Evolutionary conservation across 1,140 invertebrate genomes (phyloP), one percentile per base, ranked within the genome.

Genomic region (Acromyrmex charruanus): DNA sequence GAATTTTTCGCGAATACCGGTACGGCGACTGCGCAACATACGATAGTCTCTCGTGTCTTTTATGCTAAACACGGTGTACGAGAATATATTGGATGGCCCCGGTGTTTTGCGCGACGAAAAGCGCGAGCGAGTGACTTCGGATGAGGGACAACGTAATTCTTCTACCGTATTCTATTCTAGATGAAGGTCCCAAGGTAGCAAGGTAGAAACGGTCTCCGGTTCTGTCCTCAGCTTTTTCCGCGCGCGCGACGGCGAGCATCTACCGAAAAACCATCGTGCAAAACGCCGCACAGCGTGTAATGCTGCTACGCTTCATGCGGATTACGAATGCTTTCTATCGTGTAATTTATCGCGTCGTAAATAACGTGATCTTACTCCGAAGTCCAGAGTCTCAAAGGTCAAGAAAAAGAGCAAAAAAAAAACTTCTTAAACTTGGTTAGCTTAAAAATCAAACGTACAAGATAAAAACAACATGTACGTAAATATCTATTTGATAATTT

Each of bases 1-100:
- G 88, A 84, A 90, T 90, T 85, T 87, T 89, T 39, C 65, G 55
- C 88, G 82, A 88, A 88, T 61, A 58, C 58, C 77, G 58, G 69
- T 44, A 12, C 63, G n/a, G 31, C 63, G 25, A 61, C 28, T n/a
- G 77, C 25, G 65, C 51, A 16, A 81, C 53, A 28, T 16, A 39
- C 71, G 79, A 55, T 35, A 66, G 68, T 61, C 58, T 65, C 69
- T 53, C 39, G 55, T 72, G 77, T 87, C 77, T 84, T 82, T 77
- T 75, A 49, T 55, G 55, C 39, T 44, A 66, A 66, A 89, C 80
- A 63, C 39, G 39, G 25, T 84, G 5, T 84, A 75, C 69, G 80
- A 51, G 69, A 61, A 84, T 75, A 63, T 84, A 84, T 75, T 84
- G 69, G 28, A 75, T 21, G 39, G 53, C 18, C 16, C 31, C 61